phyloP scores from a whole-genome alignment of 1,140 invertebrate genomes.

The Sitobion miscanthi region DNA sequence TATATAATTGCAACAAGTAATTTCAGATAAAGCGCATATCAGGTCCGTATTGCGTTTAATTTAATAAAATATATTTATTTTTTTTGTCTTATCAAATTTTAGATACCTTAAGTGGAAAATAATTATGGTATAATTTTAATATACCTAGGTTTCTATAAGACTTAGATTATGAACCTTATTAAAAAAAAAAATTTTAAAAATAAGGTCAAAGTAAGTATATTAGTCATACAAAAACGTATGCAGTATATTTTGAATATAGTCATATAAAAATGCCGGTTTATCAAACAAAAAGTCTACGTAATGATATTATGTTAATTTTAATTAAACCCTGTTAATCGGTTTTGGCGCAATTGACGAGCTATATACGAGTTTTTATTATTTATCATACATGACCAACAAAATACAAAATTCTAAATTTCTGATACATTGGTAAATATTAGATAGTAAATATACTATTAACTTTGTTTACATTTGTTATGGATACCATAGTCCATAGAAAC shows the following conservation, averaged over 20 bases:
- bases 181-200: background rate
- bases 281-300: background rate
- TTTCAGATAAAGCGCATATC: background rate
- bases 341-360: background rate
- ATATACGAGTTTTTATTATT: background rate
- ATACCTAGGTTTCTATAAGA: background rate
- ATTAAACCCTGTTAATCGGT: background rate
- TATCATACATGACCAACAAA: background rate
- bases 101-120: background rate
- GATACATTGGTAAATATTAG: background rate
- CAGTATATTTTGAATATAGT: background rate
- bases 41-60: background rate
- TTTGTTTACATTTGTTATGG: background rate
- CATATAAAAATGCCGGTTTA: background rate
- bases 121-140: background rate
- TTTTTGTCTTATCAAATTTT: background rate
- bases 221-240: background rate
- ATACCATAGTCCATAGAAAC: background rate
- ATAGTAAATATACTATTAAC: background rate
- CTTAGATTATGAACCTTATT: background rate
- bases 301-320: constrained; percentile 20
- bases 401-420: background rate
- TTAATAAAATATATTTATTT: background rate
- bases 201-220: background rate
- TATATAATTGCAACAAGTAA: background rate